Conservation (phyloP, 2,113 vertebrate genomes). For the Corythornis madagascariensis region DNA sequence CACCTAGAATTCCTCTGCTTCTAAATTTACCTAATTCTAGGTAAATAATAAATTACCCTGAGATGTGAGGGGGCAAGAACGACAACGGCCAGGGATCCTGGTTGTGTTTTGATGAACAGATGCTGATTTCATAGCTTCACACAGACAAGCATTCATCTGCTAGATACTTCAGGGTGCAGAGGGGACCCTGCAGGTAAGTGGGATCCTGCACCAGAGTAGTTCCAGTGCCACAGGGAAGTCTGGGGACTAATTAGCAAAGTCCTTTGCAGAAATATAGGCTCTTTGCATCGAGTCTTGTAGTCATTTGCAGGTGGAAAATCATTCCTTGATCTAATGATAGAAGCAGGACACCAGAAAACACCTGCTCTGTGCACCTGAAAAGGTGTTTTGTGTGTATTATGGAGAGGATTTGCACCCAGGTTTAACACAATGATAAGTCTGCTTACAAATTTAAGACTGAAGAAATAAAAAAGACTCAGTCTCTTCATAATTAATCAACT, state of each 20-base stretch:
- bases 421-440: neutral
- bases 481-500: neutral
- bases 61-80: neutral
- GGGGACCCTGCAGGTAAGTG: fast-evolving
- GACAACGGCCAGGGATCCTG: neutral
- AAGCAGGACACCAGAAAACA: neutral
- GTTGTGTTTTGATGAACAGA: neutral
- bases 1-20: neutral
- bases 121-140: neutral
- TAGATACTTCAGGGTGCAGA: neutral
- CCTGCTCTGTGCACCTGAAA: neutral
- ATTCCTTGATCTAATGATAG: neutral
- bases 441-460: neutral
- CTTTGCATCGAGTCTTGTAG: neutral
- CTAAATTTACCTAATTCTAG: no score
- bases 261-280: neutral
- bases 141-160: neutral
- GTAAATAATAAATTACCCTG: neutral
- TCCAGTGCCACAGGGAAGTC: neutral
- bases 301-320: neutral
- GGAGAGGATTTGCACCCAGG: neutral
- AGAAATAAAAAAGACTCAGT: neutral
- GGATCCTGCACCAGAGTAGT: neutral
- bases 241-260: neutral
- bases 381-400: no score